A percentile compares a stretch with the other conserved stretches of the same genome.
Conservation (phyloP, 2,797 vertebrate genomes). For the Aselliscus stoliczkanus region DNA sequence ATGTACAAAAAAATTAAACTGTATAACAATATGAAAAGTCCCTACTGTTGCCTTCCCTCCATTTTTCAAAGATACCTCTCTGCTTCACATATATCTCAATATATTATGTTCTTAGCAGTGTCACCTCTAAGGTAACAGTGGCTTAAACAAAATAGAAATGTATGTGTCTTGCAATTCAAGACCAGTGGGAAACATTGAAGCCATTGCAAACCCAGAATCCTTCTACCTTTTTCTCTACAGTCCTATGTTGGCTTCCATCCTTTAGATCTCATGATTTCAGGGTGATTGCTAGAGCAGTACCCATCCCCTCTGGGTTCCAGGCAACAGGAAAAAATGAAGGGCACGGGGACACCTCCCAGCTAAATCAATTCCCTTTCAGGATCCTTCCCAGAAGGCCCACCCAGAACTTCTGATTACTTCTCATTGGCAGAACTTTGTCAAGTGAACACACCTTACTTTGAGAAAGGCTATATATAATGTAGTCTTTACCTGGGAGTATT, state of each 20-base stretch:
- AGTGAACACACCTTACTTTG: not conserved
- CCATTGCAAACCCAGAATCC: not conserved
- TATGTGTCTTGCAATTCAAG: slow-evolving; percentile 4
- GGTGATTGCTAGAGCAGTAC: not conserved
- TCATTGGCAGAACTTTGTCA: not conserved
- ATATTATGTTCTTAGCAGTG: not conserved
- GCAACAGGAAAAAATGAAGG: not conserved
- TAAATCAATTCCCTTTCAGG: not conserved
- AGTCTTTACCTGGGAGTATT: not conserved
- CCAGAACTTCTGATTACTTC: not conserved
- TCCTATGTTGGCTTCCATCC: not conserved
- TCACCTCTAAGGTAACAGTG: not conserved
- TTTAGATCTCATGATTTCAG: not conserved
- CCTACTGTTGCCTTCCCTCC: not conserved
- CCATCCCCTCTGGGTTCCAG: not conserved
- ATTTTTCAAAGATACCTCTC: not conserved
- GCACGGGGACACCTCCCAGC: not conserved
- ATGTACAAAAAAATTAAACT: not conserved
- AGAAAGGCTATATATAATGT: not conserved
- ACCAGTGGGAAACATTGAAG: not conserved
- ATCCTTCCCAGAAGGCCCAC: not conserved
- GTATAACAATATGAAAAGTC: not conserved
- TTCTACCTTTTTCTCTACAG: not conserved
- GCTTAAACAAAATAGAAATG: not conserved
- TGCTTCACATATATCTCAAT: not conserved